Base-by-base conservation (phyloP, 2,888 invertebrate genomes). In the Spodoptera exigua region DNA sequence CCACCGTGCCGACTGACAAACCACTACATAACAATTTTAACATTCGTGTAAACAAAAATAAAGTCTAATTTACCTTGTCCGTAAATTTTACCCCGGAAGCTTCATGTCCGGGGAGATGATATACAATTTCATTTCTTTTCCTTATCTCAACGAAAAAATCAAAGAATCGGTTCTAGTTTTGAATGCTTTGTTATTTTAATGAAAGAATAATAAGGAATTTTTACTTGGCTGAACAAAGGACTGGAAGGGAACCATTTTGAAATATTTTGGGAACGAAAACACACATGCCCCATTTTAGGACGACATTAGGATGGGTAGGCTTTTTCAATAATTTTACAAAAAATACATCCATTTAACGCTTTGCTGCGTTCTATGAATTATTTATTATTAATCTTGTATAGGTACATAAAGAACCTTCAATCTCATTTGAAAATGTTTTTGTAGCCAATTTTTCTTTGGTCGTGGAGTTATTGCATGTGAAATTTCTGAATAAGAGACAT, bases 51-150 rank as follows among this genome's bases (percentile, higher is more conserved):
- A 73, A 70, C 47, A 64, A 59, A 48, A 60, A 48, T 57, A 48
- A 60, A 48, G 41, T 35, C n/a, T 34, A 57, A 52, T 61, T 71
- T 57, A 61, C 55, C 61, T 52, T 46, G 36, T 16, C 55, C 66
- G 64, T 74, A 70, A 76, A 76, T 77, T 70, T 66, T 16, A 40
- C 54, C 51, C 53, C 70, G 73, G 70, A 77, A 72, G 48, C 53
- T 32, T 43, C 48, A 46, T 55, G 58, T 63, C 64, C 68, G 39
- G 41, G 13, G 13, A 65, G 65, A 71, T 71, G 47, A 57, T 32
- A 54, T 39, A 53, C 49, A 47, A 47, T 64, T 74, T 68, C 61
- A 55, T 65, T 66, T 56, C 12, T 57, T 66, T 65, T 43, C 16
- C 39, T 12, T 11, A 14, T 12, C 45, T 47, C 51, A 63, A 66